Conservation (phyloP, 30 jellyfish, hydroid and myxozoan genomes). For the Aurelia aurita region DNA sequence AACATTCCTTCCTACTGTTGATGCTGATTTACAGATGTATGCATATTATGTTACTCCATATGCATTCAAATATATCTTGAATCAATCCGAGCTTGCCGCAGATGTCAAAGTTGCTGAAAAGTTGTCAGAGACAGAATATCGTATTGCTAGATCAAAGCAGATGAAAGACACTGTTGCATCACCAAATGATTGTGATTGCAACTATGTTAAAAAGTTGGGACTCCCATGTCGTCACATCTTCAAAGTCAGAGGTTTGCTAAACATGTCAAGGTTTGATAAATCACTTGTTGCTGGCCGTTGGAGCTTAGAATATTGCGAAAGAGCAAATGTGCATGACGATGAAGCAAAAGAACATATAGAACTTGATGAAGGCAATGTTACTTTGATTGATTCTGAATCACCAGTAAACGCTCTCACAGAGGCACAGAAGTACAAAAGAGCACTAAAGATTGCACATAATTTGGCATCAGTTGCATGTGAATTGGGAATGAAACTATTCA, state of each 20-base stretch:
- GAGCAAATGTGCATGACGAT: background rate
- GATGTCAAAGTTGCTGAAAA: background rate
- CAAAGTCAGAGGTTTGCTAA: background rate
- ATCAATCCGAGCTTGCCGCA: constrained; percentile 31
- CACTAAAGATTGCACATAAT: constrained; percentile 15
- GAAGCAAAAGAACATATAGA: background rate
- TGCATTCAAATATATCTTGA: constrained; percentile 31
- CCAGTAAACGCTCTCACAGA: constrained; percentile 8
- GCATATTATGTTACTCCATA: constrained; percentile 35
- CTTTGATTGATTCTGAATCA: background rate
- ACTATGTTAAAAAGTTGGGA: constrained; percentile 16
- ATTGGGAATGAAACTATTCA: constrained; percentile 55
- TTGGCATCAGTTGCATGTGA: constrained; percentile 62
- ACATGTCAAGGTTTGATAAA: constrained; percentile 33
- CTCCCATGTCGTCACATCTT: constrained; percentile 45
- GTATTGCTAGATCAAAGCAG: background rate
- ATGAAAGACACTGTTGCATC: constrained; percentile 1
- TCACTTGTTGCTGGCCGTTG: constrained; percentile 56
- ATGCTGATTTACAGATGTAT: constrained; percentile 13
- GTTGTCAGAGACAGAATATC: background rate
- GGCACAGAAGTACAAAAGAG: constrained; percentile 25
- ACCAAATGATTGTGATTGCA: constrained; percentile 21
- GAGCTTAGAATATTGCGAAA: constrained; percentile 38
- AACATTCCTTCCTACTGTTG: constrained; percentile 10
- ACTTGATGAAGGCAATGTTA: constrained; percentile 11